Base-by-base conservation (phyloP, 2,888 invertebrate genomes). In the Bruchidius siliquastri region DNA sequence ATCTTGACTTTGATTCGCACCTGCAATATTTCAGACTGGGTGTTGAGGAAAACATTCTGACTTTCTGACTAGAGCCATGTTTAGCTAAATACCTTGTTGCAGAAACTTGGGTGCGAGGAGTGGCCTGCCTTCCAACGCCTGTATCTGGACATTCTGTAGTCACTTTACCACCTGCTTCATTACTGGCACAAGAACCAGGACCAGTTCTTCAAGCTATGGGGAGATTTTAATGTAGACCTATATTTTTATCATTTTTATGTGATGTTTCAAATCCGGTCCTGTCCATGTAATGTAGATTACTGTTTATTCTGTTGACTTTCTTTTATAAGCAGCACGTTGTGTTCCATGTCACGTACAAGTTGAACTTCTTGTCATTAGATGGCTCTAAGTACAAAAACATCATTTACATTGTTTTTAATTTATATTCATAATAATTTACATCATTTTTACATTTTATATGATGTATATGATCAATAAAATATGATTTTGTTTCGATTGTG, bases 71-170 rank as follows among this genome's bases (percentile, higher is more conserved):
- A n/a, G n/a, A n/a, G n/a, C n/a, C n/a, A n/a, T n/a, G n/a, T n/a
- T n/a, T n/a, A n/a, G n/a, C n/a, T n/a, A n/a, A n/a, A n/a, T n/a
- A n/a, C n/a, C 18, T 68, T 72, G 70, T 81, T 81, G 71, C 74
- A 86, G 85, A 82, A 74, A 83, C 88, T 13, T 91, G 91, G 91
- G 88, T 91, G 76, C 87, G 90, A 75, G 91, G 91, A 2, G 88
- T 92, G 21, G 88, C 90, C 0, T 86, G 88, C 3, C 85, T 93
- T 30, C 92, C 92, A 0, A 86, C 88, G n/a, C 88, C 91, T 0
- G 85, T 92, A 70, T 92, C 92, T 0, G 92, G 92, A 67, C 88
- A 88, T 77, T 86, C 86, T 30, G 83, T 86, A 73, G 84, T 88
- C 20, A 86, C 88, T 18, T 79, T 89, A 74, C 88, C 88, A 84